Evolutionary conservation across 2,113 vertebrate genomes (phyloP).

Genomic region (Serilophus lunatus): DNA sequence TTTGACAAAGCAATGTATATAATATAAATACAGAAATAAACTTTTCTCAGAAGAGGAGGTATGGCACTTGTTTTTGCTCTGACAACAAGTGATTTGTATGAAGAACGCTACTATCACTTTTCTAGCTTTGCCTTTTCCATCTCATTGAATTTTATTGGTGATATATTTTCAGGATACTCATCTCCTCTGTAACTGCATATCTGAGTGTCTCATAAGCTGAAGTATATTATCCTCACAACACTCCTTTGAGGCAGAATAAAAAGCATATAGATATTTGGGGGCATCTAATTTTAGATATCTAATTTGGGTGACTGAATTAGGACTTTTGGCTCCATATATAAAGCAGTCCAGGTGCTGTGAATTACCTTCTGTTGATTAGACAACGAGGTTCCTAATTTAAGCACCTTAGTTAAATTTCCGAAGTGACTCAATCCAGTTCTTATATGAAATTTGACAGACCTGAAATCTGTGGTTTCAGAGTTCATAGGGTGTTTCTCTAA

Average conservation of each 20-base stretch:
- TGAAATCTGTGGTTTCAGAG: not conserved
- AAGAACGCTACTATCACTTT: not conserved
- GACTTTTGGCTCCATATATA: constrained; percentile 60
- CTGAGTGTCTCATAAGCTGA: constrained; percentile 43
- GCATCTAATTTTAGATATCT: constrained; percentile 59
- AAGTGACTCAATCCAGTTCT: not conserved
- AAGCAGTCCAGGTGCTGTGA: constrained; percentile 63
- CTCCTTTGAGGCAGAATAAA: constrained; percentile 32
- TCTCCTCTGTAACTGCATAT: constrained; percentile 32
- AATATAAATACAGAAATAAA: not conserved
- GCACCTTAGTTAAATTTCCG: constrained; percentile 14
- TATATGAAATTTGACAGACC: not conserved
- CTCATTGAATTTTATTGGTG: constrained; percentile 42
- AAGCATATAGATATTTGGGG: constrained; percentile 48
- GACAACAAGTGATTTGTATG: not conserved
- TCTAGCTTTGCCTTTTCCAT: constrained; percentile 39
- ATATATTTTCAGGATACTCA: constrained; percentile 38
- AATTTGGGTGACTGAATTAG: constrained; percentile 60
- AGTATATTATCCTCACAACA: constrained; percentile 42
- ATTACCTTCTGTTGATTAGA: constrained; percentile 65
- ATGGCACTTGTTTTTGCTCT: not conserved
- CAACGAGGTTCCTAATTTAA: constrained; percentile 55
- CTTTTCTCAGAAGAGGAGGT: not conserved
- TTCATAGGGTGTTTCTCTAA: not conserved
- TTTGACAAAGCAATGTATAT: not conserved